Evolutionary conservation across 2,113 vertebrate genomes (phyloP).

Genomic region (Phainopepla nitens): DNA sequence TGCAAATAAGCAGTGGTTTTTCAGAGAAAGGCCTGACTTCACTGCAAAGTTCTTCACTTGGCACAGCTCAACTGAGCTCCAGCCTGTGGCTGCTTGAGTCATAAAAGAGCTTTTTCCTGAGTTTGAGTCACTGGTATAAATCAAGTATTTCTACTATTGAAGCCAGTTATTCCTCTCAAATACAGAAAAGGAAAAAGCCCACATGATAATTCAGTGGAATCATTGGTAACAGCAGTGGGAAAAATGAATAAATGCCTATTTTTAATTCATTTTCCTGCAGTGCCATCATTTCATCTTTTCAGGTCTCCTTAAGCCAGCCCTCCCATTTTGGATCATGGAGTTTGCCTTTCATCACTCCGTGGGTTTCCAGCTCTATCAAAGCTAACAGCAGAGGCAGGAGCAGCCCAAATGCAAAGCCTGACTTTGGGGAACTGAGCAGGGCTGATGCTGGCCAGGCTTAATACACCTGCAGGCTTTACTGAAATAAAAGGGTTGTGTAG

Average conservation of each 20-base stretch:
- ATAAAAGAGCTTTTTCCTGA: background rate
- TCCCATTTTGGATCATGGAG: background rate
- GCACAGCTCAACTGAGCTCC: background rate
- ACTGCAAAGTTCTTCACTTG: background rate
- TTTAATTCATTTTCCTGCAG: slow-evolving; percentile 47
- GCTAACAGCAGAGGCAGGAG: background rate
- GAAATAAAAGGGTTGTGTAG: background rate
- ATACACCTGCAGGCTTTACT: background rate
- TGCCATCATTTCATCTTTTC: background rate
- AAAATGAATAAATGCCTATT: slow-evolving; percentile 26
- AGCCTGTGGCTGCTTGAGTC: background rate
- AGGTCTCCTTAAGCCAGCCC: slow-evolving; percentile 12
- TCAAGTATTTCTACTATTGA: background rate
- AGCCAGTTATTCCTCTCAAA: background rate
- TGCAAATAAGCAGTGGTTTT: background rate
- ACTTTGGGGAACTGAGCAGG: background rate
- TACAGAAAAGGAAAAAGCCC: background rate
- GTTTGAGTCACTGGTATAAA: background rate
- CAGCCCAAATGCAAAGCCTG: background rate
- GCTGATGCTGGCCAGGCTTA: background rate
- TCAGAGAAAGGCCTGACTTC: background rate
- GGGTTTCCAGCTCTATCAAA: background rate
- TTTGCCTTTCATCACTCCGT: background rate
- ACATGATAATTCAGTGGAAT: slow-evolving; percentile 1
- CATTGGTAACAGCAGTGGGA: background rate